Evolutionary conservation across 2,113 vertebrate genomes (phyloP).

Genomic region (Talpa occidentalis): DNA sequence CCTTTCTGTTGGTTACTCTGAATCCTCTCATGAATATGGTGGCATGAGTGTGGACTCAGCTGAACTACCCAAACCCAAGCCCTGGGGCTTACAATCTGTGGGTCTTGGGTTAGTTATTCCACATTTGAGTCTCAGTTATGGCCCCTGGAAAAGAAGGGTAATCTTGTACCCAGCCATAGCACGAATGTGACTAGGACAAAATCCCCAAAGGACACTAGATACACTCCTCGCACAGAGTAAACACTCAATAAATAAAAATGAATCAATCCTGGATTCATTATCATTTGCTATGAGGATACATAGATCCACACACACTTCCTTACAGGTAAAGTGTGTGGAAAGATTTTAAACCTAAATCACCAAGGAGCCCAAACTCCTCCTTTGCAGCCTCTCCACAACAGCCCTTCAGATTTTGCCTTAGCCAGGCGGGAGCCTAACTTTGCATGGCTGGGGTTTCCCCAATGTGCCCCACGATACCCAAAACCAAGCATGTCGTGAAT

Average conservation of each 20-base stretch:
- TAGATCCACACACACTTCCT: neutral
- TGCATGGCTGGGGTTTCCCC: slow-evolving; percentile 61
- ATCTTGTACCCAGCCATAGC: neutral
- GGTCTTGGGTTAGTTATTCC: neutral
- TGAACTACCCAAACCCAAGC: neutral
- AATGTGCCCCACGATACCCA: slow-evolving; percentile 59
- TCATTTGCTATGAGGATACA: neutral
- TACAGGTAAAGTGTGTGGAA: neutral
- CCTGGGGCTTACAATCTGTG: neutral
- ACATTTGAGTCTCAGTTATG: neutral
- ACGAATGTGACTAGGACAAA: neutral
- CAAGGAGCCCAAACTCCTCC: neutral
- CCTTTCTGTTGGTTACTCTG: neutral
- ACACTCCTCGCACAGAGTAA: neutral
- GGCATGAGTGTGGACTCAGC: neutral
- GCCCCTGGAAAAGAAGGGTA: neutral
- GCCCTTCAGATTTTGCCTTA: slow-evolving; percentile 9
- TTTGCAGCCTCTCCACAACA: neutral
- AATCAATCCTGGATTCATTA: neutral
- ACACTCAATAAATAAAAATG: neutral
- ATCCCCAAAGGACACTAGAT: neutral
- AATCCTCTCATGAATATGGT: neutral
- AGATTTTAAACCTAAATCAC: neutral
- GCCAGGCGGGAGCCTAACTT: slow-evolving; percentile 7
- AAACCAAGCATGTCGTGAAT: slow-evolving; percentile 63